These are phyloP conservation scores for Drosophila sp. DNA, from an alignment of 1,140 invertebrate genomes.

Conservation along the genomic window DNA sequence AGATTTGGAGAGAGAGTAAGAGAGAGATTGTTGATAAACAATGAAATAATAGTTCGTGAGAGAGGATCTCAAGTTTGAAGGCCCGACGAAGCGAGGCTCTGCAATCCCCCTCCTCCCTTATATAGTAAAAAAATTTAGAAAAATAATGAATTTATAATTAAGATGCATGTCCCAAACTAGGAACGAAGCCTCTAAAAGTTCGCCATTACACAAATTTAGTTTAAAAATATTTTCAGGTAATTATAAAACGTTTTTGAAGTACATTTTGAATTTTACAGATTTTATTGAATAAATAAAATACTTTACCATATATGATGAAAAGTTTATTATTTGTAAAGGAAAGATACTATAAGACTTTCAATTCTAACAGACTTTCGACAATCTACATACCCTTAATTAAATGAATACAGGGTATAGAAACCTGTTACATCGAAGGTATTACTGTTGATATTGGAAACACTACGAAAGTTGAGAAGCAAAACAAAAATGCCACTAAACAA, in stretches of 20 bases:
- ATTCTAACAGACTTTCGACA: neutral
- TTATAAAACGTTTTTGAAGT: no score
- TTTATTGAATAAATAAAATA: no score
- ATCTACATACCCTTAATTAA: neutral
- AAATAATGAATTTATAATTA: no score
- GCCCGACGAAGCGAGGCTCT: neutral
- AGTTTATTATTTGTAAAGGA: no score
- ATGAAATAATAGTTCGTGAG: neutral
- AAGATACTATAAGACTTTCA: neutral
- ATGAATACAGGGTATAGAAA: conserved; percentile 28
- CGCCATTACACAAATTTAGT: no score
- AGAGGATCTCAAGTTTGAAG: neutral
- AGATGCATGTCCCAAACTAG: no score
- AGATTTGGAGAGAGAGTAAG: neutral
- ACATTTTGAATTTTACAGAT: no score
- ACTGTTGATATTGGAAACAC: conserved; percentile 35
- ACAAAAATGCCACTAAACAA: conserved; percentile 21
- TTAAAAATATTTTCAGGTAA: no score
- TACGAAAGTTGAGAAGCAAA: conserved; percentile 41
- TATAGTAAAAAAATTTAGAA: no score
- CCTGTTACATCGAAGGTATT: conserved; percentile 59
- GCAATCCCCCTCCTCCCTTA: neutral
- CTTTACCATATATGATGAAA: no score
- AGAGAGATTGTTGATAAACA: neutral
- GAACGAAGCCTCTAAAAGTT: no score